These are phyloP conservation scores for Mystacides longicornis DNA, from an alignment of 2,888 invertebrate genomes.

Conservation along the genomic window DNA sequence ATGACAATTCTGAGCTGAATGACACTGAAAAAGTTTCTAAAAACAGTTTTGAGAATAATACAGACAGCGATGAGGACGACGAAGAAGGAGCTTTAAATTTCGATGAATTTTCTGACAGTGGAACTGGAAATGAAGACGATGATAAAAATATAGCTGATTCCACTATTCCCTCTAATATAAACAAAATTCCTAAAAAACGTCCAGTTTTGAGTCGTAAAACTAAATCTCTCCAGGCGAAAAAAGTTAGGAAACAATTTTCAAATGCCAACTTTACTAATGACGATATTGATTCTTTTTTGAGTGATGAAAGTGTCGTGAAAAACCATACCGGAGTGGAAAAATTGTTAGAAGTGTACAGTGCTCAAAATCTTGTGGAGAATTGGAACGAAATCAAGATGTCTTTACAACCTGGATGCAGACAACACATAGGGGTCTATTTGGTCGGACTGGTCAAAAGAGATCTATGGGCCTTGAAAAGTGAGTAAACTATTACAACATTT, in stretches of 20 bases:
- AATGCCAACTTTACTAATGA: not conserved
- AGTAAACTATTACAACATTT: too few species aligned
- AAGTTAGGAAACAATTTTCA: not conserved
- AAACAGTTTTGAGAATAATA: not conserved
- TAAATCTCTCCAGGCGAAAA: slow-evolving; percentile 18
- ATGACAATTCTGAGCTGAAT: not conserved
- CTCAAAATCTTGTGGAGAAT: slow-evolving; percentile 48
- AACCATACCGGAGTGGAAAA: slow-evolving; percentile 39
- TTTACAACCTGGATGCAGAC: slow-evolving; percentile 46
- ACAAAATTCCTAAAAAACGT: slow-evolving; percentile 21
- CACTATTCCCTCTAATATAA: slow-evolving; percentile 17
- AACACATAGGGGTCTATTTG: slow-evolving; percentile 54
- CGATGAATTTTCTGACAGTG: slow-evolving; percentile 11
- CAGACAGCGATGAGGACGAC: not conserved
- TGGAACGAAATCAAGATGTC: slow-evolving; percentile 46
- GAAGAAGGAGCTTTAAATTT: slow-evolving; percentile 8
- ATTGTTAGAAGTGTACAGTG: slow-evolving; percentile 50
- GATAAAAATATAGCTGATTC: not conserved
- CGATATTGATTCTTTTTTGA: slow-evolving; percentile 9
- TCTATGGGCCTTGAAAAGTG: slow-evolving; percentile 66
- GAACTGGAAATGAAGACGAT: slow-evolving; percentile 9
- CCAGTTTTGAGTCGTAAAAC: slow-evolving; percentile 16
- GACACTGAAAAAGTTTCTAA: not conserved
- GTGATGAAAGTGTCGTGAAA: not conserved
- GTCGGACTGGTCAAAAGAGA: slow-evolving; percentile 49